These are phyloP conservation scores for Nettapus auritus DNA, from an alignment of 2,113 vertebrate species.

Conservation along the genomic window DNA sequence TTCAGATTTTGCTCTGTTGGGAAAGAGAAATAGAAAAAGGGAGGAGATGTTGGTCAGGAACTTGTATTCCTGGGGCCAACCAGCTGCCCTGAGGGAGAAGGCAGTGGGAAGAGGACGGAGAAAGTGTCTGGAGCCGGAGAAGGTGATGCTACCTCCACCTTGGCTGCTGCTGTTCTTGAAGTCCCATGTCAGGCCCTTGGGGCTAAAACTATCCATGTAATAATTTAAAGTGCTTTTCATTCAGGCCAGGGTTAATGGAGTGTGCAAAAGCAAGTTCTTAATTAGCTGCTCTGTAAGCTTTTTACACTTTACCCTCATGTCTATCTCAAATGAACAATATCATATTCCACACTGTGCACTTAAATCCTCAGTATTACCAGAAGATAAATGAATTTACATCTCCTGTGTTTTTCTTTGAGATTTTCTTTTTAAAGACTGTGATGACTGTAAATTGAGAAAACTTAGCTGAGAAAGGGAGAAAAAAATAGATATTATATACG, in stretches of 20 bases:
- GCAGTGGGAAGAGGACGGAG: not conserved
- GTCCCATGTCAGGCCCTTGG: accelerated
- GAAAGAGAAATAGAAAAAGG: not conserved
- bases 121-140: accelerated
- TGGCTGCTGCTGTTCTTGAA: not conserved
- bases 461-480: not conserved
- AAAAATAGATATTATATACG: accelerated
- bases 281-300: not conserved
- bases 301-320: not conserved
- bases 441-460: not conserved
- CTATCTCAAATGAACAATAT: not conserved
- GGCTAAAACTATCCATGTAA: not conserved
- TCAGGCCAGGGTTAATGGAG: not conserved
- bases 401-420: not conserved
- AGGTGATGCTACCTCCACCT: not conserved
- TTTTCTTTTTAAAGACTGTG: not conserved
- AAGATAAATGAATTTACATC: not conserved
- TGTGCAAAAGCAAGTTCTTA: not conserved
- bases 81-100: not conserved
- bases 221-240: not conserved
- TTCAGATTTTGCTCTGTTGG: not conserved
- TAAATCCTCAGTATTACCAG: not conserved
- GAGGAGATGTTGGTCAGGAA: not conserved
- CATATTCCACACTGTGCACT: not conserved
- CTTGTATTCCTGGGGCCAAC: not conserved